phyloP scores from a whole-genome alignment of 2,888 invertebrate species.

The Zygogramma bicolorata region DNA sequence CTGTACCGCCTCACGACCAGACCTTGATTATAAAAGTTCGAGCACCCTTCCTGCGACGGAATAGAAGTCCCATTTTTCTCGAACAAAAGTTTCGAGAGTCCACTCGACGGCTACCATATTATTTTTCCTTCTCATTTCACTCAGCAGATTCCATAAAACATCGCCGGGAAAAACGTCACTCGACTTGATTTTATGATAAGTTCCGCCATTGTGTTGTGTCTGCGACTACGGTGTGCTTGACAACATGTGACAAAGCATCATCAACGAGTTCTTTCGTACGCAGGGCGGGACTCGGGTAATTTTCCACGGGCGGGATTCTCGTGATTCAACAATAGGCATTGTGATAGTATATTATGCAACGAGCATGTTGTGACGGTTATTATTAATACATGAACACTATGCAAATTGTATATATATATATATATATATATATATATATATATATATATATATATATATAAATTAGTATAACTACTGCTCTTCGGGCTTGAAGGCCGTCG shows the following conservation, averaged over 20 bases:
- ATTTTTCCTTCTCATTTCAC: slow-evolving; percentile 38
- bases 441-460: too few relatives aligned
- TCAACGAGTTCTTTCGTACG: slow-evolving; percentile 41
- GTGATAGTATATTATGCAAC: too few relatives aligned
- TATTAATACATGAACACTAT: too few relatives aligned
- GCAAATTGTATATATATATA: too few relatives aligned
- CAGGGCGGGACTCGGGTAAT: background rate
- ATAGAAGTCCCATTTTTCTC: background rate
- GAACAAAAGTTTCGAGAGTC: background rate
- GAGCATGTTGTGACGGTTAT: too few relatives aligned
- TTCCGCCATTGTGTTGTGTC: slow-evolving; percentile 54
- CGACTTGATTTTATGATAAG: slow-evolving; percentile 51
- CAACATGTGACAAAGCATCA: slow-evolving; percentile 50
- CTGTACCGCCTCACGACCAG: background rate
- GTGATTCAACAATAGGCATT: too few relatives aligned
- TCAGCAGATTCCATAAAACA: slow-evolving; percentile 36
- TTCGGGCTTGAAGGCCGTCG: too few relatives aligned
- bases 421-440: too few relatives aligned
- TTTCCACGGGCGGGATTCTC: background rate
- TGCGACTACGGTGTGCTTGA: slow-evolving; percentile 47
- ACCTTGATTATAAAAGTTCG: background rate
- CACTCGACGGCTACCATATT: slow-evolving; percentile 22
- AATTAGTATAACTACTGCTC: too few relatives aligned
- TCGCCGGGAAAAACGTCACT: slow-evolving; percentile 42
- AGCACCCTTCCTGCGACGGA: background rate